Evolutionary conservation across 2,113 vertebrate genomes (phyloP), one percentile per base, ranked within the genome.

Genomic region (Choloepus hoffmanni): DNA sequence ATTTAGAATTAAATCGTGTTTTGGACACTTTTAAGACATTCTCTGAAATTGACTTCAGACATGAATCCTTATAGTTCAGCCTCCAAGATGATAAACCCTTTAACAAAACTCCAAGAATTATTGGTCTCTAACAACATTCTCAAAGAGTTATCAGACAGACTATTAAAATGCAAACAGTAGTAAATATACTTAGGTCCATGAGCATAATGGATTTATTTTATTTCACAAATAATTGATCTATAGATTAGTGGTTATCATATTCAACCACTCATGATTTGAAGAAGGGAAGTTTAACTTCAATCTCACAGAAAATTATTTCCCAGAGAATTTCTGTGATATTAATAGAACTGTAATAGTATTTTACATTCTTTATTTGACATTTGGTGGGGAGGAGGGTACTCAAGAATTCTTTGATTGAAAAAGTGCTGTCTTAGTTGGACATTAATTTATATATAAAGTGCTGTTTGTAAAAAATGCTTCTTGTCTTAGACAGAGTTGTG

Each of bases 91-190:
- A 36, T 36, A 36, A 36, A 48, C 21, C 73, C 14, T 87, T 94
- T 77, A 72, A 88, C 94, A 96, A 92, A 88, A 70, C 36, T 85
- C 36, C 3, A 65, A 65, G 85, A 92, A 73, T 65, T 77, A 65
- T 74, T 89, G 36, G 43, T 86, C 12, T 92, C 77, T 94, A 81
- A 90, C 12, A 90, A 23, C 10, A 85, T 55, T 94, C 21, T 74
- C 45, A 85, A 53, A 85, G 72, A 83, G 36, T 88, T 85, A 90
- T 67, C 43, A 85, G 85, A 5, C 48, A 95, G 9, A 26, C 48
- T 92, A 89, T 96, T 95, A 84, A 94, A 94, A 94, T 96, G 76
- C 55, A 92, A 86, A 92, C 77, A 79, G 43, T 86, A 16, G n/a
- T 45, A 90, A 89, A 83, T 58, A 45, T 86, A 45, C 28, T 96